Percentiles rank a stretch among this genome's conserved stretches.
phyloP scores from a whole-genome alignment of 2,888 invertebrate genomes.

The Meandrusa payeni region DNA sequence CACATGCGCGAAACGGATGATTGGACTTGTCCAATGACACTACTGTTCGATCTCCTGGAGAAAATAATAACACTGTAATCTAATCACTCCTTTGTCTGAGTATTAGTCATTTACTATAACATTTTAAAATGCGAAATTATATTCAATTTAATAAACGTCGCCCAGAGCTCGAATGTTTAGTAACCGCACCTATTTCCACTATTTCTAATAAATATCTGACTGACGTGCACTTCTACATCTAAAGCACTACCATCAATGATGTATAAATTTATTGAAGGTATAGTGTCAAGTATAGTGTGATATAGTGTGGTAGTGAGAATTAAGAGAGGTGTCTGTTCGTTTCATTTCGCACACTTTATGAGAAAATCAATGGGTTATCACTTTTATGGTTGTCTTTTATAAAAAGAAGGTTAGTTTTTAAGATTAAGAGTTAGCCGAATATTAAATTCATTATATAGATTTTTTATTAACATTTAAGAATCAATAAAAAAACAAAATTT shows the following conservation, averaged over 20 bases:
- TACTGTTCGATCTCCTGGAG: constrained; percentile 47
- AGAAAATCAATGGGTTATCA: no score
- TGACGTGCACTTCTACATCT: constrained; percentile 12
- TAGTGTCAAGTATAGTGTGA: no score
- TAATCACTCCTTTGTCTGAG: constrained; percentile 42
- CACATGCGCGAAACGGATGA: constrained; percentile 62
- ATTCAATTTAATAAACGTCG: constrained; percentile 48
- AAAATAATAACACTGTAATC: constrained; percentile 44
- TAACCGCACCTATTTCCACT: constrained; percentile 25
- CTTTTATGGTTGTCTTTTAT: no score
- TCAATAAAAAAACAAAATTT: no score
- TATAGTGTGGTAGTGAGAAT: not conserved
- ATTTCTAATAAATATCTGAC: constrained; percentile 21
- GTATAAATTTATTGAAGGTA: not conserved
- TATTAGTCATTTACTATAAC: constrained; percentile 41
- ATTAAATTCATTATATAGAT: no score
- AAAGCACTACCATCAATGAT: constrained; percentile 1
- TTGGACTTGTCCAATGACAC: constrained; percentile 61
- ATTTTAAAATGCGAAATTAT: constrained; percentile 32
- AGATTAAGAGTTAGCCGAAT: no score
- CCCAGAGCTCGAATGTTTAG: constrained; percentile 36
- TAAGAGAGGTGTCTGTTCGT: not conserved
- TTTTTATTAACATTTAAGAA: no score
- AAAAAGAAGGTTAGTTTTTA: no score
- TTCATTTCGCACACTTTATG: no score